These are phyloP conservation scores for Capitulum mitella DNA, from an alignment of 2,888 invertebrate genomes.

Conservation along the genomic window DNA sequence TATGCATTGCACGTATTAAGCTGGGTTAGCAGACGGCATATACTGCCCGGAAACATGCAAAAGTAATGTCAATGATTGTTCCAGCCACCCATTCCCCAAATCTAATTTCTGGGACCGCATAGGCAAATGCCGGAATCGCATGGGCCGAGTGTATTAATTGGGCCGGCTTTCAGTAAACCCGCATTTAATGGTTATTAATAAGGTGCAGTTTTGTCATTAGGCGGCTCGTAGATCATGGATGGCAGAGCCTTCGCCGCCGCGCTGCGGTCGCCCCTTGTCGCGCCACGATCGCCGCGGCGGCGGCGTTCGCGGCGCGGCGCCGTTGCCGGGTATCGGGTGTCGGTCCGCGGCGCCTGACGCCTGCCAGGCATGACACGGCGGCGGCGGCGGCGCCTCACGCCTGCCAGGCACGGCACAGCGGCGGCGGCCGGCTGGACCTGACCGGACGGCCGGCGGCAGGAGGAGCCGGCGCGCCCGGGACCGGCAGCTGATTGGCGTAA, in stretches of 20 bases:
- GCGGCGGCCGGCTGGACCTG: no score
- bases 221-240: background rate
- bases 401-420: no score
- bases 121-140: background rate
- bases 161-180: background rate
- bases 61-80: background rate
- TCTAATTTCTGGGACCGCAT: constrained; percentile 8
- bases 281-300: background rate
- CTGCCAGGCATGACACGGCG: no score
- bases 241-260: background rate
- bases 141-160: background rate
- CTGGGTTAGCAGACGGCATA: background rate
- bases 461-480: no score
- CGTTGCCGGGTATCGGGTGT: background rate
- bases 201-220: background rate
- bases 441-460: no score
- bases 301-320: background rate
- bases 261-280: background rate
- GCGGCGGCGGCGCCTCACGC: no score
- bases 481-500: no score
- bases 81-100: background rate
- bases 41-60: background rate
- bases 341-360: no score
- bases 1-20: constrained; percentile 12
- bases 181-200: constrained; percentile 4